A percentile compares a stretch with the other conserved stretches of the same genome.
Conservation (phyloP, 2,797 vertebrate species). For the Sebastiscus tertius region DNA sequence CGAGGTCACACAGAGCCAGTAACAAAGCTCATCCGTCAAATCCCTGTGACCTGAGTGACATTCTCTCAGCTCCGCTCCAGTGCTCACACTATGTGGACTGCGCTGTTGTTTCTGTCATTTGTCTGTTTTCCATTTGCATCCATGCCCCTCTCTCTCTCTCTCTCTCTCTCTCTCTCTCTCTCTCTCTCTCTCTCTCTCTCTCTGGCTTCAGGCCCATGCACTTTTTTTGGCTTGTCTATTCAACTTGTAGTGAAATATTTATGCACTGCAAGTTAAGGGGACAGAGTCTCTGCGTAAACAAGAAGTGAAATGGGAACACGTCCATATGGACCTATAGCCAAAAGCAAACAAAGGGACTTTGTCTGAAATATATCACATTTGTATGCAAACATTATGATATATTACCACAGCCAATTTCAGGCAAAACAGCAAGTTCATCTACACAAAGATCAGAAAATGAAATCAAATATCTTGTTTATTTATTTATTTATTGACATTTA, state of each 20-base stretch:
- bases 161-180: constrained; percentile 18
- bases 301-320: constrained; percentile 43
- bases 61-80: constrained; percentile 71
- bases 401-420: neutral
- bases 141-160: constrained; percentile 20
- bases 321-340: constrained; percentile 20
- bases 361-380: constrained; percentile 2
- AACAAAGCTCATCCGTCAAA: constrained; percentile 79
- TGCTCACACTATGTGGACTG: constrained; percentile 61
- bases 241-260: constrained; percentile 70
- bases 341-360: constrained; percentile 26
- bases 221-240: constrained; percentile 55
- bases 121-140: constrained; percentile 78
- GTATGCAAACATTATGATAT: neutral
- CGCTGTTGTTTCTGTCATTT: constrained; percentile 76
- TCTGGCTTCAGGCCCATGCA: constrained; percentile 37
- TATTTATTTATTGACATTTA: neutral
- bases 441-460: neutral
- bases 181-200: constrained; percentile 19
- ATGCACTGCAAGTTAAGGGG: constrained; percentile 54
- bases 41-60: constrained; percentile 73
- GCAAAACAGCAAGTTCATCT: neutral
- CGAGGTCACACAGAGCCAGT: constrained; percentile 69
- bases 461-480: neutral
- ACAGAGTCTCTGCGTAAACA: constrained; percentile 55